Evolutionary conservation across 1,140 invertebrate species (phyloP).

Genomic region (Microvelia longipes): DNA sequence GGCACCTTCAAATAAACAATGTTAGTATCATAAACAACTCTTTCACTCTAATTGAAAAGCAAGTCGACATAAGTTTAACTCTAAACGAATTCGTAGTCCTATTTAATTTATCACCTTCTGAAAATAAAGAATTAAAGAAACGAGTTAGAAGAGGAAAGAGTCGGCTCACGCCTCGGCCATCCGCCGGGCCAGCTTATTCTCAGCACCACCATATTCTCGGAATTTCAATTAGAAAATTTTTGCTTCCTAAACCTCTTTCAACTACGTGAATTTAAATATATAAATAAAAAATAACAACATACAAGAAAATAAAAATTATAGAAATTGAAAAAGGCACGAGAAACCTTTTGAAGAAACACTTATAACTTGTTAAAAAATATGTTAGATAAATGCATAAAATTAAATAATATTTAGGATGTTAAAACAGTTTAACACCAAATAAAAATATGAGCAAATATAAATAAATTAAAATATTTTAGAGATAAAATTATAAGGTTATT

Average conservation of each 20-base stretch:
- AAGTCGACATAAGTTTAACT: neutral
- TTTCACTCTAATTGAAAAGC: neutral
- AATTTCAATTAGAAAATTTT: constrained; percentile 3
- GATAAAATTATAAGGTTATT: no score
- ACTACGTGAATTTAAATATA: neutral
- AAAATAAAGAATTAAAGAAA: neutral
- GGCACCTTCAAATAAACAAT: no score
- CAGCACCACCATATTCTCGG: neutral
- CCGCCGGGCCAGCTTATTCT: neutral
- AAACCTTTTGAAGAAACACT: no score
- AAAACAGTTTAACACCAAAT: no score
- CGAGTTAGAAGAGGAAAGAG: neutral
- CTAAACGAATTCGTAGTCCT: neutral
- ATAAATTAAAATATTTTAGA: no score
- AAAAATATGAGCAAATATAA: no score
- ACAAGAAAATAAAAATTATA: no score
- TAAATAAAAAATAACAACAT: no score
- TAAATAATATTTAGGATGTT: no score
- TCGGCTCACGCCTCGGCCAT: neutral
- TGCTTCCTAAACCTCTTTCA: neutral
- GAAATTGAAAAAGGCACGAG: no score
- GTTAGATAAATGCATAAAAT: no score
- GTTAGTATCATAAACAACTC: neutral
- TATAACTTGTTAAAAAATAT: no score
- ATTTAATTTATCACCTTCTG: neutral